These are phyloP conservation scores for Drosophila yooni DNA, from an alignment of 2,888 invertebrate genomes.

Conservation along the genomic window DNA sequence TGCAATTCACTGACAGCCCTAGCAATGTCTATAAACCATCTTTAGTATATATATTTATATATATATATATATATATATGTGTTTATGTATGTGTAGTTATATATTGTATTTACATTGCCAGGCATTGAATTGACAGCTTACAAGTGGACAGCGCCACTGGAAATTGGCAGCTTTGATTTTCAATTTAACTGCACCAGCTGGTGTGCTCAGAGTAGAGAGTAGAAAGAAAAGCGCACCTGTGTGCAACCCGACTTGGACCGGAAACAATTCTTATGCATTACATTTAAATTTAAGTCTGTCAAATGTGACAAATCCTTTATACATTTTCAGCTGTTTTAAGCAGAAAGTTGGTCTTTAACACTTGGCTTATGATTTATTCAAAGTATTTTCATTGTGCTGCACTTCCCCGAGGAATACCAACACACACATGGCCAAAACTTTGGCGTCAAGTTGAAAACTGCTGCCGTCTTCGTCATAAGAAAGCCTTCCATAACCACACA, in stretches of 20 bases:
- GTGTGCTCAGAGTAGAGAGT: constrained; percentile 16
- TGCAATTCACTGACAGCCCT: constrained; percentile 59
- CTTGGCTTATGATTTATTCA: constrained; percentile 73
- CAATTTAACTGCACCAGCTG: constrained; percentile 72
- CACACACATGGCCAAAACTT: constrained; percentile 46
- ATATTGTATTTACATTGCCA: constrained; percentile 67
- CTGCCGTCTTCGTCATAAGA: constrained; percentile 58
- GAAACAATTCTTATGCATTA: constrained; percentile 21
- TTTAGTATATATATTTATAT: not conserved
- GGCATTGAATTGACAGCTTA: constrained; percentile 66
- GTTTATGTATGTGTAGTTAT: not conserved
- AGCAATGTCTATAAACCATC: constrained; percentile 43
- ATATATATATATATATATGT: not conserved
- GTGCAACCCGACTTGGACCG: constrained; percentile 20
- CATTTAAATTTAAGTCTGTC: constrained; percentile 40
- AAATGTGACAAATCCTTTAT: constrained; percentile 22
- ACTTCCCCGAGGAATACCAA: constrained; percentile 19
- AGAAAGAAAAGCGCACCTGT: constrained; percentile 31
- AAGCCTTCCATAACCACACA: constrained; percentile 24
- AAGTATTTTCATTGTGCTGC: constrained; percentile 70
- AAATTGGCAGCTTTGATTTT: constrained; percentile 76
- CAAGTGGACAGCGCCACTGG: constrained; percentile 36
- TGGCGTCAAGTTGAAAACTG: constrained; percentile 58
- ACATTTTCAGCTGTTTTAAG: constrained; percentile 12
- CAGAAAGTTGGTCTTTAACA: constrained; percentile 57